Base-by-base conservation (phyloP, 2,113 vertebrate genomes). In the Cinclus mexicanus region DNA sequence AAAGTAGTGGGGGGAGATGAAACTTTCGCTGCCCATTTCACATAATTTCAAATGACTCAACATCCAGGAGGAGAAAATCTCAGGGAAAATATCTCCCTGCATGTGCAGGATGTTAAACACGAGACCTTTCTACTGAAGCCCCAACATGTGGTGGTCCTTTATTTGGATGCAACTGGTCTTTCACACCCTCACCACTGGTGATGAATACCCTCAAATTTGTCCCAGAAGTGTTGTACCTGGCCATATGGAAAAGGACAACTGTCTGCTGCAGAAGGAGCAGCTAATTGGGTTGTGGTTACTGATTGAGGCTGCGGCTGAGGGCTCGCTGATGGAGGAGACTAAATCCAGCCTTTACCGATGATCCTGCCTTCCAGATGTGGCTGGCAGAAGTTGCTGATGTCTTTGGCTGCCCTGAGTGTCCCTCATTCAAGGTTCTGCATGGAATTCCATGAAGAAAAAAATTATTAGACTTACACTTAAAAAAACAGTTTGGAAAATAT, bases 401-500 rank as follows among this genome's bases (percentile, higher is more conserved):
- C 90, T 96, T 96, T 96, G 96, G 94, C 95, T 96, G 90, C 94
- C 60, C 90, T 0, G 1, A 70, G 37, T 68, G 93, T 68, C 88
- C 92, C 68, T 83, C 1, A 0, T 75, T 92, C 85, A 94, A 80
- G 83, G 71, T 69, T 83, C 44, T 78, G 76, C 55, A 84, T 25
- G 64, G 22, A 95, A 88, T 81, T 60, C 52, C 39, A 44, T 75
- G 1, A 8, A 23, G 4, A 35, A 25, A 22, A 61, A 53, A 50
- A 55, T 4, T 88, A 87, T 74, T 75, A 89, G 56, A 35, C 41
- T 67, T 79, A 72, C 14, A 46, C 64, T 93, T 21, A 13, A 91
- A 95, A 87, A 91, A 84, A 2, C 6, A 86, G 64, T 88, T 96
- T 88, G 94, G 87, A 96, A 97, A 97, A 93, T 93, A 90, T 61